Base-by-base conservation (phyloP, 2,888 invertebrate genomes). In the Chrysina gloriosa region DNA sequence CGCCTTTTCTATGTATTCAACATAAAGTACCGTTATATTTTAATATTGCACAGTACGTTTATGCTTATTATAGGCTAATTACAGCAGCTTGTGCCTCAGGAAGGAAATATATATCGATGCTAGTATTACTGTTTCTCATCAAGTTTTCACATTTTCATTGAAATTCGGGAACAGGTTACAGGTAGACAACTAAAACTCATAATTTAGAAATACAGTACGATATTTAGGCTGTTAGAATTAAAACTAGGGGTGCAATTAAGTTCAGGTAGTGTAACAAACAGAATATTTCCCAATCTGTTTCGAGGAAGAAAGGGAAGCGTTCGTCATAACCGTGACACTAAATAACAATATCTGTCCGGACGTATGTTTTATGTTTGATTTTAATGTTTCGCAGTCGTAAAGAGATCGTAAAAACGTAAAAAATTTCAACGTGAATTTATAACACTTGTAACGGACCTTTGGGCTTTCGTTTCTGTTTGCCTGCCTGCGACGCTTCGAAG, bases 331-430 rank as follows among this genome's bases (percentile, higher is more conserved):
- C 71, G 71, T 73, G 71, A 73, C 73, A 71, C 70, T 72, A 74
- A 74, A 74, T 74, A 72, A 74, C 72, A 72, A 74, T 74, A 71
- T 74, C 73, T 72, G 73, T 72, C 72, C 63, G 39, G 58, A 29
- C 65, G 47, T 47, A 66, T 71, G 69, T 63, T 70, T 71, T 71
- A 73, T 72, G 67, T 42, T 61, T 48, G 68, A 69, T 71, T 73
- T 73, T 73, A 71, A 65, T 69, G 68, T 68, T 67, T 71, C 61
- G 69, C 63, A 69, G 69, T 63, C 63, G 70, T 70, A 71, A 71
- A 69, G 65, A 39, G 65, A 48, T 72, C 69, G 63, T 70, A 69
- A 72, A 70, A 71, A 66, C 63, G 27, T 65, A 58, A 45, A 61
- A 64, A 67, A 19, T 68, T 69, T 61, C 65, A 52, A 56, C 58